Evolutionary conservation across 1,140 invertebrate species (phyloP), one percentile per base, ranked within the genome.

Genomic region (Drosophila murphyi): DNA sequence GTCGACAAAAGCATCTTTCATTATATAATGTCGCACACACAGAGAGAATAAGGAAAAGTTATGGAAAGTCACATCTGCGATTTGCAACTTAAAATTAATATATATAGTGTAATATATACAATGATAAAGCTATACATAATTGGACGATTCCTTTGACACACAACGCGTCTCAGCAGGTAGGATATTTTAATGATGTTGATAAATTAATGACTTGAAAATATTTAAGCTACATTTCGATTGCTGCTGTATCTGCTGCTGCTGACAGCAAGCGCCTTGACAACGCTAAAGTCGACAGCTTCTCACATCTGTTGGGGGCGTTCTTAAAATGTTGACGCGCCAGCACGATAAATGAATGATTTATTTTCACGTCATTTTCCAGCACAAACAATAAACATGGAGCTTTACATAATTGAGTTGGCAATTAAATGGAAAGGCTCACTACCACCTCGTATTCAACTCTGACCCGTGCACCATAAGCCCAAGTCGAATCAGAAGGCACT

Each of bases 141-240:
- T n/a, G 39, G 39, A 3, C 4, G 4, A 43, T 20, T 20, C 20
- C 35, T 8, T 41, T 51, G 28, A 56, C 8, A 12, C 61, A 55
- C 28, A 6, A 39, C 2, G 60, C 8, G 43, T 3, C 7, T 8
- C 62, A 69, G 68, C 85, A 89, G 74, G 78, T 86, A 75, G 74
- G 82, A 85, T 74, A 80, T 89, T 91, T 86, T 91, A 91, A 91
- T 91, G 89, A 91, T 78, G 78, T 78, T 89, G 79, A 61, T 89
- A 91, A 91, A 88, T 91, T 91, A 91, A 91, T 91, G 88, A 88
- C 76, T 82, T 89, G 88, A 81, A 91, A 91, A 89, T 86, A 81
- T 89, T 88, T 91, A 89, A 81, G 77, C 55, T 57, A 72, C 63
- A 75, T 74, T 80, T 76, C 87, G 81, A 83, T 67, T 67, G 76